Percentiles rank a stretch among this genome's conserved stretches.
phyloP scores from a whole-genome alignment of 2,113 vertebrate species.

The Ginglymostoma cirratum region DNA sequence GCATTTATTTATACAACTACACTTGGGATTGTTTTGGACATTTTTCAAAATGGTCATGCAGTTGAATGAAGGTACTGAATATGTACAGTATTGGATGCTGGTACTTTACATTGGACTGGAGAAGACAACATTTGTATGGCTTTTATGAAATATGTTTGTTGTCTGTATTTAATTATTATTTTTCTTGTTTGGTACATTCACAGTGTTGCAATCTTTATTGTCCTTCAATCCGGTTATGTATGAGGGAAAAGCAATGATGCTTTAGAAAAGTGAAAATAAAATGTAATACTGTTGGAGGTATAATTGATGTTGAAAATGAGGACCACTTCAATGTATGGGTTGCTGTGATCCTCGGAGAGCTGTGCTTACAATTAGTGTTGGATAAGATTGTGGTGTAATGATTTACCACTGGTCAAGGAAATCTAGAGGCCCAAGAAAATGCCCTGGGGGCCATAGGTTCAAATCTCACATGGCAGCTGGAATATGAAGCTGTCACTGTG shows the following conservation, averaged over 20 bases:
- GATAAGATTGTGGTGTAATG: too few species aligned
- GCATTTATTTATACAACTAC: not conserved
- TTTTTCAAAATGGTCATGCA: not conserved
- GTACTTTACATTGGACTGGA: not conserved
- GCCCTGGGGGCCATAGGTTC: too few species aligned
- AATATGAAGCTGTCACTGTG: too few species aligned
- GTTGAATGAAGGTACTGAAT: not conserved
- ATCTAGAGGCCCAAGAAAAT: too few species aligned
- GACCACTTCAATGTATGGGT: not conserved
- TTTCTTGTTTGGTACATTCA: not conserved
- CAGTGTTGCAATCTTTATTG: not conserved
- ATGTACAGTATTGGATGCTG: not conserved
- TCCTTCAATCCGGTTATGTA: not conserved
- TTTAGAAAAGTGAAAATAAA: not conserved
- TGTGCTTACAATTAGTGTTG: not conserved
- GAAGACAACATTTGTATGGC: not conserved
- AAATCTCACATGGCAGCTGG: too few species aligned
- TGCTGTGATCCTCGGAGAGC: not conserved
- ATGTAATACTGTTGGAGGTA: not conserved
- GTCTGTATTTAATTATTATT: not conserved
- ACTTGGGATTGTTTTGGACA: not conserved
- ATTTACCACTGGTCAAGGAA: too few species aligned
- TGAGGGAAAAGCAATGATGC: not conserved
- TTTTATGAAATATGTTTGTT: not conserved
- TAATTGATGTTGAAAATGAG: not conserved